Evolutionary conservation across 2,113 vertebrate genomes (phyloP).

Genomic region (Todiramphus chloris): DNA sequence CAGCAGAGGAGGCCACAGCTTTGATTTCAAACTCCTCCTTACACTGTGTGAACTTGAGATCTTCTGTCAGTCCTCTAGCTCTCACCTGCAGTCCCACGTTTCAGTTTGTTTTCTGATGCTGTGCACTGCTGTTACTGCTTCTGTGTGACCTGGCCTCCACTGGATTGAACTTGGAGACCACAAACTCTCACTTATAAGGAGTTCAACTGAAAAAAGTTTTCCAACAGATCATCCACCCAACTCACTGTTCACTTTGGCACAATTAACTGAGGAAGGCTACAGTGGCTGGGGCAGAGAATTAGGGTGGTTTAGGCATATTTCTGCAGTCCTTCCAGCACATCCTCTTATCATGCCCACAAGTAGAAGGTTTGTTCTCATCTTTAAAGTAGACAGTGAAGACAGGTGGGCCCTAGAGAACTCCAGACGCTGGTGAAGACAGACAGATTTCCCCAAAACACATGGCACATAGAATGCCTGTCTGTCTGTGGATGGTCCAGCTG

Average conservation of each 20-base stretch:
- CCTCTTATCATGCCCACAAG: not conserved
- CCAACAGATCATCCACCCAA: not conserved
- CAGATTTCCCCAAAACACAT: accelerated
- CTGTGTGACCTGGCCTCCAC: not conserved
- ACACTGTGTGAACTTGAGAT: not conserved
- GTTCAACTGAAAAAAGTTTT: not conserved
- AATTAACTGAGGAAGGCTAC: not conserved
- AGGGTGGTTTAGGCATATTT: not conserved
- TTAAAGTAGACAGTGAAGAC: not conserved
- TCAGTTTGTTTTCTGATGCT: not conserved
- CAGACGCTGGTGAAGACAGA: not conserved
- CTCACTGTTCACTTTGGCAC: not conserved
- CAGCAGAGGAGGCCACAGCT: not conserved
- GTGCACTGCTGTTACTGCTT: not conserved
- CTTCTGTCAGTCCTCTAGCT: not conserved
- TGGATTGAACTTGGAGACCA: not conserved
- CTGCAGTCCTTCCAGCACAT: not conserved
- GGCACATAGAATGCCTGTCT: not conserved
- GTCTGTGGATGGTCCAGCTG: not conserved
- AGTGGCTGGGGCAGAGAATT: not conserved
- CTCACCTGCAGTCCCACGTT: not conserved
- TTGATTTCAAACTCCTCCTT: not conserved
- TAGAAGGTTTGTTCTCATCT: not conserved
- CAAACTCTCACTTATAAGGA: not conserved
- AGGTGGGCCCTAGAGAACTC: not conserved